Percentiles rank a stretch among this genome's conserved stretches.
phyloP scores from a whole-genome alignment of 2,797 vertebrate genomes.

The Mormyrops attenuatus region DNA sequence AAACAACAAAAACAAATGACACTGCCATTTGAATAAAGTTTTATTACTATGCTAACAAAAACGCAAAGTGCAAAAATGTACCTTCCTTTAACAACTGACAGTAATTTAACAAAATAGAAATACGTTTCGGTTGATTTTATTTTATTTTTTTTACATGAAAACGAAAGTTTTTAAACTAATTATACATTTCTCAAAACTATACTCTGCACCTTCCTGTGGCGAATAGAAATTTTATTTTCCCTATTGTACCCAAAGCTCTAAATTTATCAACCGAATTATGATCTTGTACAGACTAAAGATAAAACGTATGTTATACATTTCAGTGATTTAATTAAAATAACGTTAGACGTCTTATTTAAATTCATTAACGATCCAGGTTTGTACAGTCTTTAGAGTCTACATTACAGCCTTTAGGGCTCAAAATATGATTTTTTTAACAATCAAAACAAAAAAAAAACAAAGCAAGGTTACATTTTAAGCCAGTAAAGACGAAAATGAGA shows the following conservation, averaged over 20 bases:
- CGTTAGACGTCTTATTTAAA: conserved; percentile 24
- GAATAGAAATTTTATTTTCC: background rate
- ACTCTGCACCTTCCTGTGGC: conserved; percentile 7
- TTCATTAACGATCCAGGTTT: conserved; percentile 17
- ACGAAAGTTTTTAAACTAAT: conserved; percentile 22
- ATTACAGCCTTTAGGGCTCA: conserved; percentile 17
- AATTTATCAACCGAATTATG: background rate
- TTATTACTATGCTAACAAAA: conserved; percentile 22
- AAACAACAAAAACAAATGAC: conserved; percentile 27
- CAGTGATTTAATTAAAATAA: conserved; percentile 19
- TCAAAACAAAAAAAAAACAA: conserved; percentile 42
- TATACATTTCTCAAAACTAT: conserved; percentile 22
- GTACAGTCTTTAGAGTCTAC: conserved; percentile 13
- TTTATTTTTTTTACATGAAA: conserved; percentile 12
- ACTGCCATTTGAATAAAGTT: conserved; percentile 21
- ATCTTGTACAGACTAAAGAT: background rate
- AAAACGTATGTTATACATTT: conserved; percentile 23
- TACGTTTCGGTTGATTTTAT: background rate
- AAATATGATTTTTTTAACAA: conserved; percentile 27
- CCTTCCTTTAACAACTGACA: conserved; percentile 19
- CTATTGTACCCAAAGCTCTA: conserved; percentile 10
- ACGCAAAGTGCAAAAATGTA: conserved; percentile 26
- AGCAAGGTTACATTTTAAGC: conserved; percentile 37
- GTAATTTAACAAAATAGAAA: conserved; percentile 20
- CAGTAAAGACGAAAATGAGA: conserved; percentile 40